Base-by-base conservation (phyloP, 2,888 invertebrate species). In the Melanotus villosus region DNA sequence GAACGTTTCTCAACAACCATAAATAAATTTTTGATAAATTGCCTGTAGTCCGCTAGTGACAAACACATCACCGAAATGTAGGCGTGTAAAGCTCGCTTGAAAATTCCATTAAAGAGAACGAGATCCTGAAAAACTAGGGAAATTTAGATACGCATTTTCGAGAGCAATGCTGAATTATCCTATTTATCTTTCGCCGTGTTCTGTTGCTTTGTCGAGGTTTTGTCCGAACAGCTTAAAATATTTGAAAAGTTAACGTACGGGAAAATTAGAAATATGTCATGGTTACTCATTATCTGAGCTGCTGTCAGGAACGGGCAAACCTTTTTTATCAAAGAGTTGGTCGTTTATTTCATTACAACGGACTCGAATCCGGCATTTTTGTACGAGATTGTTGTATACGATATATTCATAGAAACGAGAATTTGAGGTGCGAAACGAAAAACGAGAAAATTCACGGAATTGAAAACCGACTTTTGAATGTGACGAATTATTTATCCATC, bases 71-170 rank as follows among this genome's bases (percentile, higher is more conserved):
- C 12, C 32, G 26, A 52, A 64, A 41, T 56, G 54, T 54, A 52
- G 47, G 23, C 52, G 52, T 21, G 36, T 41, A 54, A 62, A 63
- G 38, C 50, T 54, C 63, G 63, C 63, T 52, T 41, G 54, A 47
- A 65, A 65, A 65, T 65, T 57, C 65, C 57, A 65, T 65, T 65
- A 65, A 57, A 54, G 52, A 21, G 56, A 65, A 65, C 45, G 45
- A 65, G 65, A 36, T 57, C 47, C 65, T 65, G 57, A 65, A 63
- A 63, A 65, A 65, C 65, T 57, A 45, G 45, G 38, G 45, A 56
- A 65, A 43, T 65, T 65, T 47, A 65, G 65, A 57, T 57, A 47
- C 56, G 56, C 56, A 19, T 45, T 64, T 65, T 65, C 54, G 26
- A 41, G 52, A 54, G 41, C 16, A 63, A 54, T 63, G 63, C 30